Evolutionary conservation across 2,888 invertebrate species (phyloP).

Genomic region (Cinara cedri): DNA sequence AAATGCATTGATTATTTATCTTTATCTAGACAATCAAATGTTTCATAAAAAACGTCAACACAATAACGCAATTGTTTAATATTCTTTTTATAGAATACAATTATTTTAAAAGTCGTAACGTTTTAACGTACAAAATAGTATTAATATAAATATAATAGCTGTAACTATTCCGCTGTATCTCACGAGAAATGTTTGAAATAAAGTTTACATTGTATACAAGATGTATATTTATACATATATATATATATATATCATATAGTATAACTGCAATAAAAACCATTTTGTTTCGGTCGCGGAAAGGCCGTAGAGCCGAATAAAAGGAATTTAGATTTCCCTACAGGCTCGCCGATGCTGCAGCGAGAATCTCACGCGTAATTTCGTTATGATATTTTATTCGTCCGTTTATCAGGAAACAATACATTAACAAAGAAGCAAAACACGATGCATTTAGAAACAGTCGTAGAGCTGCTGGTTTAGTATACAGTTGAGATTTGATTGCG

Average conservation of each 20-base stretch:
- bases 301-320: background rate
- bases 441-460: background rate
- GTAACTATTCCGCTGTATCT: background rate
- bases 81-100: no score
- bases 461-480: no score
- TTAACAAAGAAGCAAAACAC: constrained; percentile 3
- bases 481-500: constrained; percentile 3
- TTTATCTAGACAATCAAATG: no score
- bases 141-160: background rate
- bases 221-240: no score
- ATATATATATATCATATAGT: no score
- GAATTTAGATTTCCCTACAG: constrained; percentile 11
- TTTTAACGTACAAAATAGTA: background rate
- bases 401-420: constrained; percentile 12
- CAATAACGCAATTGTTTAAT: no score
- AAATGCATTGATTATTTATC: no score
- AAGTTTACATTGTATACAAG: background rate
- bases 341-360: no score
- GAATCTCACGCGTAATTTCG: background rate
- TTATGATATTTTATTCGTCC: constrained; percentile 17
- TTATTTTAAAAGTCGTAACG: no score
- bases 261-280: constrained; percentile 1
- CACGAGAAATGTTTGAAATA: background rate
- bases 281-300: background rate
- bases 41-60: no score